Evolutionary conservation across 2,888 invertebrate genomes (phyloP), one percentile per base, ranked within the genome.

Genomic region (Harmothoe impar): DNA sequence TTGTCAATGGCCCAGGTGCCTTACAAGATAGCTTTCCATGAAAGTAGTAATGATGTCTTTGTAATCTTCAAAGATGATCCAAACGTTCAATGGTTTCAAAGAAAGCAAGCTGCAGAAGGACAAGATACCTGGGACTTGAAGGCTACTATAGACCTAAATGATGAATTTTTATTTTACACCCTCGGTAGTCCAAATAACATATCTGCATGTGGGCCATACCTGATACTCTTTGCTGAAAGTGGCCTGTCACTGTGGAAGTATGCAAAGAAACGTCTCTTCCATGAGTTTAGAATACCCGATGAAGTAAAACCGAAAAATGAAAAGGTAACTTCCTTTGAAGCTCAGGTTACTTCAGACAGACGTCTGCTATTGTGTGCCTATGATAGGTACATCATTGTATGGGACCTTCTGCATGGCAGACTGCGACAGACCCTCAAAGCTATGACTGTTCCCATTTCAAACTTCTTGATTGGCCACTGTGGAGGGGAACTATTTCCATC

Each of bases 401-500:
- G 90, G 90, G 31, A 52, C 35, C 43, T 68, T 3, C 10, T 68
- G 0, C 56, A 56, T 89, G 68, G 89, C 23, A 89, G 62, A 43
- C 10, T 68, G 0, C 68, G 1, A 15, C 35, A 68, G 43, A 35
- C 54, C 7, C 17, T 68, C 20, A 25, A 33, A 31, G 72, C 56
- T 20, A 25, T 23, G 17, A 43, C 52, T 15, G 31, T 35, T 7
- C 86, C 77, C 17, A 51, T 72, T 0, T 72, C 72, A 10, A 33
- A 72, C 1, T 25, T 84, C n/a, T 52, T 52, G 29, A 86, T 88
- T 17, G 29, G 52, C 29, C 56, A 52, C 0, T 72, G n/a, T 29
- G 89, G 23, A 86, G 91, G 5, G 90, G 93, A 90, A 90, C 89
- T 33, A 23, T n/a, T 84, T 52, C 52, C 52, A 5, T 52, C 86